Percentiles rank a stretch among this genome's conserved stretches.
Conservation (phyloP, 2,888 invertebrate genomes). For the Gonocerus acuteangulatus region DNA sequence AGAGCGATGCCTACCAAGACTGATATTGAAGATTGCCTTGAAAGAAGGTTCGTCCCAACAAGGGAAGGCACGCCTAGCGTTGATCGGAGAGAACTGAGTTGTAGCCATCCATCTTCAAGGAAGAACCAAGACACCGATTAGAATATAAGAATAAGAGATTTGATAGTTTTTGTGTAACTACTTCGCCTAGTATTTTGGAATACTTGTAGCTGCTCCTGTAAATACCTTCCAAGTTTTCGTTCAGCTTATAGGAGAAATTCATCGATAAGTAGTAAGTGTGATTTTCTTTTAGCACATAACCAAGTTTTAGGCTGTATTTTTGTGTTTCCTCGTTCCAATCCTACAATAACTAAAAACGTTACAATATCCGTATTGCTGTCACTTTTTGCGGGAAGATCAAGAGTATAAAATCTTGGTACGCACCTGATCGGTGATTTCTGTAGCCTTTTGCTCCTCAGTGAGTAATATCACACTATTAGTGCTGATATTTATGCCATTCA, state of each 20-base stretch:
- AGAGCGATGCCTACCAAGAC: slow-evolving; percentile 54
- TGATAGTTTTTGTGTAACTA: not conserved
- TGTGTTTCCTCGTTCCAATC: slow-evolving; percentile 9
- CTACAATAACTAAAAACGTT: too few relatives aligned
- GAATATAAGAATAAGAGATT: not conserved
- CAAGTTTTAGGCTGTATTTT: slow-evolving; percentile 22
- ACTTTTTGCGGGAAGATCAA: too few relatives aligned
- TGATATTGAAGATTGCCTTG: slow-evolving; percentile 71
- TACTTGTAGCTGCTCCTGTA: slow-evolving; percentile 62
- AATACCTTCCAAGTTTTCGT: slow-evolving; percentile 57
- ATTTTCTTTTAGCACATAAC: slow-evolving; percentile 43
- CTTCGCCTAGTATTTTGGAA: slow-evolving; percentile 3
- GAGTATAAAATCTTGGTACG: too few relatives aligned
- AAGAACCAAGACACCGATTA: too few relatives aligned
- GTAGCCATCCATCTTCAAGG: slow-evolving; percentile 57
- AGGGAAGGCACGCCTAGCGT: slow-evolving; percentile 75
- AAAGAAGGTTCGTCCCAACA: slow-evolving; percentile 86
- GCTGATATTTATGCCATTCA: slow-evolving; percentile 52
- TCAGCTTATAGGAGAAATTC: slow-evolving; percentile 54
- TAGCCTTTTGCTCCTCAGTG: too few relatives aligned
- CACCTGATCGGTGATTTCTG: too few relatives aligned
- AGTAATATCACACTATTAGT: slow-evolving; percentile 40
- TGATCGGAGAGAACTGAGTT: slow-evolving; percentile 74
- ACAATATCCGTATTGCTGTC: too few relatives aligned
- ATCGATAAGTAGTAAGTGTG: slow-evolving; percentile 50